A percentile compares a stretch with the other conserved stretches of the same genome.
phyloP scores from a whole-genome alignment of 1,140 invertebrate species.

The Calephelis virginiensis region DNA sequence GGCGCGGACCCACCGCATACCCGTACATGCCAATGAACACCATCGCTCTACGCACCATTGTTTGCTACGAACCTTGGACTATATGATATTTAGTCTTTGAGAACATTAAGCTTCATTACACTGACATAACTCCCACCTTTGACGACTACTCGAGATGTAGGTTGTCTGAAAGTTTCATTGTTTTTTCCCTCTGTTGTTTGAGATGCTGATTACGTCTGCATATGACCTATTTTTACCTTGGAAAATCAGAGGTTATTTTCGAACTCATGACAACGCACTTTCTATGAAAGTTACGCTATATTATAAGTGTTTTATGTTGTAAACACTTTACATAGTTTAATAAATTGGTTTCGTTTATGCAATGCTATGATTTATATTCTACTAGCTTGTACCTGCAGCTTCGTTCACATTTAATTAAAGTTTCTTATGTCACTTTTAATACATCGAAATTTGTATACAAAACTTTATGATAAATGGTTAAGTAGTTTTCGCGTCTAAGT shows the following conservation, averaged over 20 bases:
- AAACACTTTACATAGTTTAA: no score
- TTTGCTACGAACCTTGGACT: conserved; percentile 60
- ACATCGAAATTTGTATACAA: no score
- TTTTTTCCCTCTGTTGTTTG: conserved; percentile 13
- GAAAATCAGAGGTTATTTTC: conserved; percentile 12
- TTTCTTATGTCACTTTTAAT: no score
- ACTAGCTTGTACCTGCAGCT: no score
- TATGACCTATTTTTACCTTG: conserved; percentile 17
- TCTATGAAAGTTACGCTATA: neutral
- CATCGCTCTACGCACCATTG: conserved; percentile 49
- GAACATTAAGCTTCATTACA: conserved; percentile 1
- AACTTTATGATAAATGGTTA: no score
- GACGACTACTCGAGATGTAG: conserved; percentile 8
- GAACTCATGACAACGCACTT: conserved; percentile 11
- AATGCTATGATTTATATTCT: no score
- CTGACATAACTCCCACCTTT: conserved; percentile 1
- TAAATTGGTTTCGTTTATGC: no score
- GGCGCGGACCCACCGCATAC: conserved; percentile 41
- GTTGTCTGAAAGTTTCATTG: conserved; percentile 14
- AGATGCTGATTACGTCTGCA: conserved; percentile 16
- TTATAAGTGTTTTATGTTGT: neutral
- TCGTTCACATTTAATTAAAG: no score
- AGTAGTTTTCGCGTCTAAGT: no score
- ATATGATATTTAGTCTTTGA: conserved; percentile 37
- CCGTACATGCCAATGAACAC: conserved; percentile 45